Evolutionary conservation across 2,888 invertebrate genomes (phyloP).

Genomic region (Nebria salina): DNA sequence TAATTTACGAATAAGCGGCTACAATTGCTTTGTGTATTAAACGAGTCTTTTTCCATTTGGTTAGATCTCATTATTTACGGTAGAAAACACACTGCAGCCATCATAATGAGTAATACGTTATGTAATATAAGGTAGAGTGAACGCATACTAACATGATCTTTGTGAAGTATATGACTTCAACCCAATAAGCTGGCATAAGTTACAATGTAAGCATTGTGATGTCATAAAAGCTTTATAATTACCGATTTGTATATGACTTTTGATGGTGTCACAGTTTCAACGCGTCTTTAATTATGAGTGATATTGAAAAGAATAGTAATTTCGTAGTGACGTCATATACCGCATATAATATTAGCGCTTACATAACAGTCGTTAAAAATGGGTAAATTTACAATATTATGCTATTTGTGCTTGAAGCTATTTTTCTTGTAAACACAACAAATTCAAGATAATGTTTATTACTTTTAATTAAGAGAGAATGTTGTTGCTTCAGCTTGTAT

Average conservation of each 20-base stretch:
- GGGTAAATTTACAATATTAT: slow-evolving; percentile 30
- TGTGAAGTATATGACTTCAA: too few relatives aligned
- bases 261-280: too few relatives aligned
- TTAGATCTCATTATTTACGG: neutral
- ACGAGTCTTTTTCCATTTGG: too few relatives aligned
- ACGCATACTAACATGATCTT: too few relatives aligned
- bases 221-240: too few relatives aligned
- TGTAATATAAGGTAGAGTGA: neutral
- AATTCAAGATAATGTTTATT: slow-evolving; percentile 43
- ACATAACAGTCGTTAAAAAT: slow-evolving; percentile 20
- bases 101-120: neutral
- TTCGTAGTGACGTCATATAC: neutral
- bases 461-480: slow-evolving; percentile 43
- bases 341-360: neutral
- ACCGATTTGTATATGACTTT: too few relatives aligned
- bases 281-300: neutral
- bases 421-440: slow-evolving; percentile 37
- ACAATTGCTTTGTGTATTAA: too few relatives aligned
- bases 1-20: neutral
- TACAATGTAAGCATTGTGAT: too few relatives aligned
- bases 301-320: neutral
- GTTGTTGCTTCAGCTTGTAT: slow-evolving; percentile 40
- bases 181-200: too few relatives aligned
- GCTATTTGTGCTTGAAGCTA: slow-evolving; percentile 20
- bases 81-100: neutral